phyloP scores from a whole-genome alignment of 2,113 vertebrate genomes.

The Pseudois nayaur region DNA sequence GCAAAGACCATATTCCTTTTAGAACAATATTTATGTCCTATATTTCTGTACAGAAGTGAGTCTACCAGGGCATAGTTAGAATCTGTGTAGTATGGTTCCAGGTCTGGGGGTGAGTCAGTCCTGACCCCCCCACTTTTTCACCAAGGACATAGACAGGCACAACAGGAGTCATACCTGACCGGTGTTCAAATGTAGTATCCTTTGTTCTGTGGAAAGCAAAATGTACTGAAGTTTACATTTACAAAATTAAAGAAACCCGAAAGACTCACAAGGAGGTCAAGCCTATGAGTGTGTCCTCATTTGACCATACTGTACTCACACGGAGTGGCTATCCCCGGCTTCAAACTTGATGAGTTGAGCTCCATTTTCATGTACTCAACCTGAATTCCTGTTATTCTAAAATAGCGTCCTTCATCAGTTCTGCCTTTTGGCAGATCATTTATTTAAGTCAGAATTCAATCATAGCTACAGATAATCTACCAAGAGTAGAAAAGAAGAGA shows the following conservation, averaged over 20 bases:
- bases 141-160: background rate
- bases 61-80: background rate
- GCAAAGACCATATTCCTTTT: conserved; percentile 34
- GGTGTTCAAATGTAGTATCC: background rate
- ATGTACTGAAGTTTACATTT: background rate
- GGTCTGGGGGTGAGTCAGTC: background rate
- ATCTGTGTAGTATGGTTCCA: conserved; percentile 6
- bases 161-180: background rate
- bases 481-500: conserved; percentile 59
- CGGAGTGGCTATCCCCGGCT: background rate
- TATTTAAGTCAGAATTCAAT: conserved; percentile 43
- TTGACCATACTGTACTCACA: background rate
- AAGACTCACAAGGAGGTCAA: background rate
- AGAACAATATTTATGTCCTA: background rate
- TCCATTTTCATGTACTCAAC: conserved; percentile 15
- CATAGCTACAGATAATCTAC: conserved; percentile 56
- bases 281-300: background rate
- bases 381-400: conserved; percentile 52
- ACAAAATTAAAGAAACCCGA: background rate
- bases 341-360: conserved; percentile 7
- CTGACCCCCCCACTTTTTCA: background rate
- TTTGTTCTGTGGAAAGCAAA: background rate
- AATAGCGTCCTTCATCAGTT: conserved; percentile 46
- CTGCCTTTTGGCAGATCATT: conserved; percentile 62
- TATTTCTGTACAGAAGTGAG: conserved; percentile 18